Evolutionary conservation across 2,888 invertebrate species (phyloP).

Genomic region (Drosophila villosipedis): DNA sequence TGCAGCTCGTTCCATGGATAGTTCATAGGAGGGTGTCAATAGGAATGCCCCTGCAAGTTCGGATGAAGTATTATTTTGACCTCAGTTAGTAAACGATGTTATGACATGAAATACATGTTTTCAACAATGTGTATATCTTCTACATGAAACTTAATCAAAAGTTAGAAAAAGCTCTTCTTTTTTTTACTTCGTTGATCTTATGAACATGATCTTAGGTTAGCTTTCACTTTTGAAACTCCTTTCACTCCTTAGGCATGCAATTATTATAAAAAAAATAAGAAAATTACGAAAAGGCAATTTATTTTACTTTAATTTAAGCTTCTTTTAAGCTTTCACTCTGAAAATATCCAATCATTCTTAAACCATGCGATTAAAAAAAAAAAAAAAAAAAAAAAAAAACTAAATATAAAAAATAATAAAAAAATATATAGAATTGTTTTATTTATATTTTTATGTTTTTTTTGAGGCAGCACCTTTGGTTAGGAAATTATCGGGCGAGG

Average conservation of each 20-base stretch:
- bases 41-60: constrained; percentile 89
- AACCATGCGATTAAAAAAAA: neutral
- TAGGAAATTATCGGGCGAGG: constrained; percentile 91
- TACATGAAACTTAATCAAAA: neutral
- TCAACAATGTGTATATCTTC: neutral
- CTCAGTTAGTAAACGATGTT: constrained; percentile 16
- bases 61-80: constrained; percentile 20
- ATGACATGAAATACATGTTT: neutral
- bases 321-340: neutral
- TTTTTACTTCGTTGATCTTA: neutral
- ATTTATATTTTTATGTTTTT: neutral
- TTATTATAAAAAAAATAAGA: neutral
- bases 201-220: neutral
- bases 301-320: neutral
- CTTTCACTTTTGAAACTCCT: neutral
- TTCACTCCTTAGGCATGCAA: neutral
- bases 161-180: neutral
- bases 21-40: constrained; percentile 93
- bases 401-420: neutral
- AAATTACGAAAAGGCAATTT: neutral
- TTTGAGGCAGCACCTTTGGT: constrained; percentile 87
- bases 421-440: neutral
- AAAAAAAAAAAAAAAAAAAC: neutral
- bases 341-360: neutral
- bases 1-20: constrained; percentile 94